Percentiles rank a stretch among this genome's conserved stretches.
Evolutionary conservation across 2,113 vertebrate species (phyloP).

Genomic region (Pipra filicauda): DNA sequence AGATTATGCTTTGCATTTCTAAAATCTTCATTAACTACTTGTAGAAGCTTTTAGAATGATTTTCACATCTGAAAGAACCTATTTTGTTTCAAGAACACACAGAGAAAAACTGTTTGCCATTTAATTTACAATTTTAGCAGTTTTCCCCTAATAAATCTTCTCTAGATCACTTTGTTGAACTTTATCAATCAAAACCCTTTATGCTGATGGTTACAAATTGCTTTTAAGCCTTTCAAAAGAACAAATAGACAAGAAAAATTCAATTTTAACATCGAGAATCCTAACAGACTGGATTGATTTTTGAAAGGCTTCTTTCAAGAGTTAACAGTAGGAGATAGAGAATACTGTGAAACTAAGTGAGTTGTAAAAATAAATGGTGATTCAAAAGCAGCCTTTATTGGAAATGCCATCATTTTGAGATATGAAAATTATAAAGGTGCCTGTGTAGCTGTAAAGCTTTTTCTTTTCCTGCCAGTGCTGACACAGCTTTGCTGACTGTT

Average conservation of each 20-base stretch:
- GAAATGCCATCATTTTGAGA: background rate
- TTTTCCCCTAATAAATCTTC: background rate
- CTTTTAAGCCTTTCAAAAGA: constrained; percentile 13
- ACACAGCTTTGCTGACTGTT: background rate
- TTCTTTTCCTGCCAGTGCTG: background rate
- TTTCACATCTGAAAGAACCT: background rate
- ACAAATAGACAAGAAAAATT: constrained; percentile 14
- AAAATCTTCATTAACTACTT: background rate
- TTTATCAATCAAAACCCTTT: background rate
- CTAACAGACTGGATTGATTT: background rate
- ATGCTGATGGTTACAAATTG: constrained; percentile 16
- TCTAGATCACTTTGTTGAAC: background rate
- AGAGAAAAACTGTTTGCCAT: background rate
- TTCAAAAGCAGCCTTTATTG: constrained; percentile 3
- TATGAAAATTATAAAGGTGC: background rate
- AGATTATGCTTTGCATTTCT: background rate
- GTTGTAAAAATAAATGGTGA: background rate
- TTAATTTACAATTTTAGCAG: constrained; percentile 1
- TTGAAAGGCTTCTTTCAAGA: constrained; percentile 30
- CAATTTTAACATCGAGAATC: background rate
- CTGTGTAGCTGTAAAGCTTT: background rate
- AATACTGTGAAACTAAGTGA: constrained; percentile 26
- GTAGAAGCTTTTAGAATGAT: background rate
- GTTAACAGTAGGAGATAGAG: constrained; percentile 12
- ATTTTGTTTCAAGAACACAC: constrained; percentile 2